Conservation (phyloP, 2,797 vertebrate genomes). For the Miichthys miiuy region DNA sequence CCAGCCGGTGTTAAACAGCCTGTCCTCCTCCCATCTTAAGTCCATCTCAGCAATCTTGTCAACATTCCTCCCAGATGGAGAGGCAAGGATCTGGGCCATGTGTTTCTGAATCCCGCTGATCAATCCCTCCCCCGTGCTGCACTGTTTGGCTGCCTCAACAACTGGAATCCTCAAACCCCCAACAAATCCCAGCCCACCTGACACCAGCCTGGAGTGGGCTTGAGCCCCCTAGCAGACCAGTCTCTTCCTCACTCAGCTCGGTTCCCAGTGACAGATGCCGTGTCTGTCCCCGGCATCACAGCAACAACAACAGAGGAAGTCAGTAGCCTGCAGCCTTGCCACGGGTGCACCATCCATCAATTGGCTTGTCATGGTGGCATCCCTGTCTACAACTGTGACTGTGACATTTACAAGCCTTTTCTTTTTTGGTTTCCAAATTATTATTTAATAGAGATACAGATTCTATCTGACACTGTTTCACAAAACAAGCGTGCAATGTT, state of each 20-base stretch:
- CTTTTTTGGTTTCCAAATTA: constrained; percentile 17
- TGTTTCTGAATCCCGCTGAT: constrained; percentile 46
- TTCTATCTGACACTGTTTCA: constrained; percentile 13
- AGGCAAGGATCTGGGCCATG: constrained; percentile 45
- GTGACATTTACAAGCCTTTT: constrained; percentile 24
- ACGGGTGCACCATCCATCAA: constrained; percentile 72
- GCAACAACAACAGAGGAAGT: constrained; percentile 68
- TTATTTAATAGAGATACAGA: constrained; percentile 25
- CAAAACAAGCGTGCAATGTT: constrained; percentile 23
- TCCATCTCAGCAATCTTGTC: constrained; percentile 48
- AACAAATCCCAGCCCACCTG: constrained; percentile 56
- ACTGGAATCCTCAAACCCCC: constrained; percentile 29
- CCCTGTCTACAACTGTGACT: constrained; percentile 40
- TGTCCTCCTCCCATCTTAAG: constrained; percentile 40
- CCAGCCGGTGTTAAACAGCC: constrained; percentile 50
- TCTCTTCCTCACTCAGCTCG: constrained; percentile 53
- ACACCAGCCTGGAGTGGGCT: constrained; percentile 43
- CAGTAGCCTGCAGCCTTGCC: constrained; percentile 71
- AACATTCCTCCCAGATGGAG: constrained; percentile 34
- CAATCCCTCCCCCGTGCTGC: constrained; percentile 21
- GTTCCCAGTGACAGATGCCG: constrained; percentile 71
- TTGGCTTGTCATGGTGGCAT: constrained; percentile 67
- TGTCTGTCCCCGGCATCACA: constrained; percentile 72
- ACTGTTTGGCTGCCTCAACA: constrained; percentile 27
- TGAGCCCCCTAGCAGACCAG: constrained; percentile 14